phyloP scores from a whole-genome alignment of 2,797 vertebrate genomes.

The Galagoides demidoff region DNA sequence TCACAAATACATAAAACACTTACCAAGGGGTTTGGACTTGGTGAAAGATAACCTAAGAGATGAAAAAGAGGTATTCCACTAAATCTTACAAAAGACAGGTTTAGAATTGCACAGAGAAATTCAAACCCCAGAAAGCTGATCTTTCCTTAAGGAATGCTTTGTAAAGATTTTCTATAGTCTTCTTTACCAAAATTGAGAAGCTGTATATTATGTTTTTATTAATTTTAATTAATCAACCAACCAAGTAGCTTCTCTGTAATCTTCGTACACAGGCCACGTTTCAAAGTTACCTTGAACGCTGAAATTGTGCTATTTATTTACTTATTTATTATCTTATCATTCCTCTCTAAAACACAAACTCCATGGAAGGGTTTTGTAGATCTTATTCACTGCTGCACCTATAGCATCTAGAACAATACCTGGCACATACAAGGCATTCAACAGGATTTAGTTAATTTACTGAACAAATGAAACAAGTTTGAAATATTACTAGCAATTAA shows the following conservation, averaged over 20 bases:
- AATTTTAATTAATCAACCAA: conserved; percentile 30
- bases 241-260: conserved; percentile 16
- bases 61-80: conserved; percentile 45
- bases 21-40: conserved; percentile 49
- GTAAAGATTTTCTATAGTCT: neutral
- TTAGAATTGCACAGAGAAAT: conserved; percentile 33
- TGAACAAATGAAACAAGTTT: conserved; percentile 52
- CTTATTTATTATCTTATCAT: neutral
- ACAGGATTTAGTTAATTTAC: conserved; percentile 6
- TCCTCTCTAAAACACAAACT: conserved; percentile 19
- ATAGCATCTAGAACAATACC: neutral
- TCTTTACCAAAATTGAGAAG: conserved; percentile 30
- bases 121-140: conserved; percentile 26
- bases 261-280: neutral
- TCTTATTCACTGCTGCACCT: neutral
- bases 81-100: neutral
- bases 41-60: conserved; percentile 56
- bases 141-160: neutral
- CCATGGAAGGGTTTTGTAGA: neutral
- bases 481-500: neutral
- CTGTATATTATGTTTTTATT: neutral
- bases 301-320: neutral
- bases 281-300: conserved; percentile 31
- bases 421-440: neutral
- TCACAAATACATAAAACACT: conserved; percentile 52